These are phyloP conservation scores for Conus canariensis DNA, from an alignment of 2,888 invertebrate genomes.

Conservation along the genomic window DNA sequence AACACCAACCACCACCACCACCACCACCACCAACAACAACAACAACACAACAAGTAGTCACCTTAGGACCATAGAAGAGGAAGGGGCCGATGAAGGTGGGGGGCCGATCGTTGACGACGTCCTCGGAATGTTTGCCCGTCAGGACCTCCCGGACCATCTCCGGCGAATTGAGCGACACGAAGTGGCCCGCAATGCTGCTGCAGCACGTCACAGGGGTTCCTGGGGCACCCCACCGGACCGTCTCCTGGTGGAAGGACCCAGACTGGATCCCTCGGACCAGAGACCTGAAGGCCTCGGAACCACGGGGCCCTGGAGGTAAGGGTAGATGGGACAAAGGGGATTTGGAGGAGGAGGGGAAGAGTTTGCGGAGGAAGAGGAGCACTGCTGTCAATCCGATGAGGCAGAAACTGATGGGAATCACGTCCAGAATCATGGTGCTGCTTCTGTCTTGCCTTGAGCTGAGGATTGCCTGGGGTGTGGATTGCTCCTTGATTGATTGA, in stretches of 20 bases:
- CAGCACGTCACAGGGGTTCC: conserved; percentile 9
- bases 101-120: conserved; percentile 44
- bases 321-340: background rate
- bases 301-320: conserved; percentile 28
- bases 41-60: background rate
- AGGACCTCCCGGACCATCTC: conserved; percentile 40
- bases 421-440: too few relatives aligned
- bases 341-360: background rate
- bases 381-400: too few relatives aligned
- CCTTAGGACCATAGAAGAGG: conserved; percentile 42
- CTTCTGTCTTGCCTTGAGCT: too few relatives aligned
- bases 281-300: background rate
- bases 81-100: conserved; percentile 43
- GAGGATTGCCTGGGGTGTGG: too few relatives aligned
- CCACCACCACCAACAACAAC: background rate
- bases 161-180: conserved; percentile 43
- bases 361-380: background rate
- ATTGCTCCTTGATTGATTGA: too few relatives aligned
- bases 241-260: conserved; percentile 31
- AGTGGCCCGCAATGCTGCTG: background rate
- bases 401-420: too few relatives aligned
- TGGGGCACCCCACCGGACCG: background rate
- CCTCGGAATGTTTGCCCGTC: conserved; percentile 19
- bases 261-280: background rate
- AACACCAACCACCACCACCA: background rate